Evolutionary conservation across 2,888 invertebrate species (phyloP).

Genomic region (Nemapogon koenigi): DNA sequence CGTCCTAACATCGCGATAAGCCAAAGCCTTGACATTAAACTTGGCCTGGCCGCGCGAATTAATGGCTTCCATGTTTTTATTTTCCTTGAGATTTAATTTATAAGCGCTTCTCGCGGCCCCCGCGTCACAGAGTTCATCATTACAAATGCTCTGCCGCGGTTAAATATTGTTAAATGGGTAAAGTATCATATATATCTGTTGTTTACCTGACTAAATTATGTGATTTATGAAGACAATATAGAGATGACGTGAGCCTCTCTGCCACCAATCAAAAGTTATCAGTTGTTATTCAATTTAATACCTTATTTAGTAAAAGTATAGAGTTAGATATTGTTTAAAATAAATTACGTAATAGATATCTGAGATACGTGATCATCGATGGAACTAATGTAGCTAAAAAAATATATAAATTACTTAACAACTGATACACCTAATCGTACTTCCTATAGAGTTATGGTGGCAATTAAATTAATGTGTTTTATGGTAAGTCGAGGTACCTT

Average conservation of each 20-base stretch:
- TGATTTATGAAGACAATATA: no score
- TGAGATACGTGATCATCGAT: no score
- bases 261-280: no score
- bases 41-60: conserved; percentile 62
- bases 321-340: no score
- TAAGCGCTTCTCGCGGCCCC: conserved; percentile 46
- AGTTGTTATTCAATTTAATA: no score
- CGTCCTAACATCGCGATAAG: conserved; percentile 58
- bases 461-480: conserved; percentile 6
- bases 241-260: no score
- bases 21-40: conserved; percentile 64
- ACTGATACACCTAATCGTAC: conserved; percentile 1
- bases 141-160: conserved; percentile 48
- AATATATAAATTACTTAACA: conserved; percentile 4
- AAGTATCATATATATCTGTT: conserved; percentile 56
- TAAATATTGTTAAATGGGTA: conserved; percentile 54
- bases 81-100: conserved; percentile 65
- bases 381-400: conserved; percentile 4
- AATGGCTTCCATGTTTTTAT: conserved; percentile 65
- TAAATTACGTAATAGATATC: no score
- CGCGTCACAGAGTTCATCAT: conserved; percentile 41
- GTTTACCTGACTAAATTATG: conserved; percentile 42
- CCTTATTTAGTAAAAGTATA: no score
- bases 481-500: no score
- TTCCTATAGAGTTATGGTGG: conserved; percentile 7